phyloP scores from a whole-genome alignment of 2,797 vertebrate genomes.

The Clamator glandarius region DNA sequence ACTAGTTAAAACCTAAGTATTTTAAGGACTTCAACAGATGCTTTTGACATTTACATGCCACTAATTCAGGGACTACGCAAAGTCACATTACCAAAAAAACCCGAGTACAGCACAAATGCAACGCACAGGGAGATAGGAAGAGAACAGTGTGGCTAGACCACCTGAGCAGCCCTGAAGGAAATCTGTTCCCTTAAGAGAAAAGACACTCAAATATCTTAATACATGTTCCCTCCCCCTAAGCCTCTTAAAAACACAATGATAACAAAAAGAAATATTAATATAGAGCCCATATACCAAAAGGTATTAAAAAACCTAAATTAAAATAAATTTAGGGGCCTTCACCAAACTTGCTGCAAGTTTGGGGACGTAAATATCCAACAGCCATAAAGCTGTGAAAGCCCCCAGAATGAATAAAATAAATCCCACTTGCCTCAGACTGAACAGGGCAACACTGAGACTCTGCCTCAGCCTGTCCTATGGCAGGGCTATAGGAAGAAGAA shows the following conservation, averaged over 20 bases:
- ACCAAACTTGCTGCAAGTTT: constrained; percentile 99
- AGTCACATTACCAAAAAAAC: neutral
- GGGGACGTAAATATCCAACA: constrained; percentile 96
- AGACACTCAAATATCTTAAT: constrained; percentile 24
- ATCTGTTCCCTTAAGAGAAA: constrained; percentile 32
- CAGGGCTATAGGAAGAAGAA: constrained; percentile 98
- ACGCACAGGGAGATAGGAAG: neutral
- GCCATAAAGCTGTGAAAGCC: constrained; percentile 94
- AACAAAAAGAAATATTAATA: constrained; percentile 83
- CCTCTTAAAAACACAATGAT: constrained; percentile 62
- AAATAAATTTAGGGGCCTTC: constrained; percentile 91
- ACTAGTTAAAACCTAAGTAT: neutral
- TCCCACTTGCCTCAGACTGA: constrained; percentile 99
- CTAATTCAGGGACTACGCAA: constrained; percentile 15
- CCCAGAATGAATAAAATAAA: constrained; percentile 91
- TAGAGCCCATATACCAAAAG: constrained; percentile 83
- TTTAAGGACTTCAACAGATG: neutral
- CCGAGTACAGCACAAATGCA: constrained; percentile 5
- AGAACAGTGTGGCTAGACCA: neutral
- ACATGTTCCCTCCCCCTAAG: constrained; percentile 35
- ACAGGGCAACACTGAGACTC: constrained; percentile 98
- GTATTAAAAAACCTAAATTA: constrained; percentile 84
- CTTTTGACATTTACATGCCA: neutral
- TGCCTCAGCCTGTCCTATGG: constrained; percentile 98
- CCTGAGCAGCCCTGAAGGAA: constrained; percentile 22